Percentiles rank a stretch among this genome's conserved stretches.
Evolutionary conservation across 1,140 invertebrate species (phyloP).

Genomic region (Mactra quadrangularis): DNA sequence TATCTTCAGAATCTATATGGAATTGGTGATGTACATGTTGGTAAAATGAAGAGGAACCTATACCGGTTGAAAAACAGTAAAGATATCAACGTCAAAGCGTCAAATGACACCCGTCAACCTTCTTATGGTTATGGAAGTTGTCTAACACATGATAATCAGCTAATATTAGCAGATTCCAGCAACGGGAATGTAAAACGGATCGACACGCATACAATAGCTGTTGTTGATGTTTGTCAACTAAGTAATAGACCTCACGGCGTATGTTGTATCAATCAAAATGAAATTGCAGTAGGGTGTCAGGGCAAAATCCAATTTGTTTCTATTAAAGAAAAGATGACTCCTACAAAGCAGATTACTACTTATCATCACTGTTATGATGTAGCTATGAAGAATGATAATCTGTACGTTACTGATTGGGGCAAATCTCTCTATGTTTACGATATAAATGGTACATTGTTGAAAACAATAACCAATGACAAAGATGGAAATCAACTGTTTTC

Average conservation of each 20-base stretch:
- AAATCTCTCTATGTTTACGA: constrained; percentile 11
- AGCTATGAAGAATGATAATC: constrained; percentile 3
- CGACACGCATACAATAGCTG: not conserved
- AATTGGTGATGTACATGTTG: too few relatives aligned
- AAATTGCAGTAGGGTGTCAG: not conserved
- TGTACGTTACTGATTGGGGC: constrained; percentile 1
- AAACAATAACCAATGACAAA: not conserved
- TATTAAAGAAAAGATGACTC: not conserved
- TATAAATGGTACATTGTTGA: too few relatives aligned
- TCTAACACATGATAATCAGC: not conserved
- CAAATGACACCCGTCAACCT: constrained; percentile 2
- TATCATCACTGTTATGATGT: constrained; percentile 11
- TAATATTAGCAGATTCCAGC: constrained; percentile 3
- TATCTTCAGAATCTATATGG: too few relatives aligned
- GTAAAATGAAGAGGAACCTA: too few relatives aligned
- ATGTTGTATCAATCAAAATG: constrained; percentile 1
- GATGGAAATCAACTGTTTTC: constrained; percentile 6
- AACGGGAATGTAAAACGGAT: constrained; percentile 20
- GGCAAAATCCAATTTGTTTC: constrained; percentile 26
- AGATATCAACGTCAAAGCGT: constrained; percentile 23
- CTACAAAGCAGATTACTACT: not conserved
- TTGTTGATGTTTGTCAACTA: not conserved
- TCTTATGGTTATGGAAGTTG: too few relatives aligned
- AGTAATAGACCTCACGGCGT: not conserved
- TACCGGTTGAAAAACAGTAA: not conserved